phyloP scores from a whole-genome alignment of 2,888 invertebrate genomes.

The Oxytorus armatus region DNA sequence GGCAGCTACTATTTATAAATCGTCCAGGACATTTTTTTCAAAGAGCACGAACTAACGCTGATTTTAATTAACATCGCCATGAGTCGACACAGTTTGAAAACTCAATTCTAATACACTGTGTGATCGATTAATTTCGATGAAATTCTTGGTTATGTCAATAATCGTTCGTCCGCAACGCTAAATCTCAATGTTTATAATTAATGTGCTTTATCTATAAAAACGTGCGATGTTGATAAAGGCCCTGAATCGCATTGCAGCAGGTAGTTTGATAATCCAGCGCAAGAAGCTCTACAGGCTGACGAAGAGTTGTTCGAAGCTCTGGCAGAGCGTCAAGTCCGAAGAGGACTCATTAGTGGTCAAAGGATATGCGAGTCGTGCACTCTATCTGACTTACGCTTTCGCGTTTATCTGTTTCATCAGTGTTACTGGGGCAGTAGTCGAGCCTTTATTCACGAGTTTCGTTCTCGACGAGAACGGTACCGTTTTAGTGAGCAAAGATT shows the following conservation, averaged over 20 bases:
- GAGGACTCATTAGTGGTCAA: constrained; percentile 54
- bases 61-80: too few relatives aligned
- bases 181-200: too few relatives aligned
- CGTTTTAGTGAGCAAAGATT: constrained; percentile 46
- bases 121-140: too few relatives aligned
- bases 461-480: constrained; percentile 52
- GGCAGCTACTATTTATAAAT: too few relatives aligned
- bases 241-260: constrained; percentile 9
- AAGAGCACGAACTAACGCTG: too few relatives aligned
- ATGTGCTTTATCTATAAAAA: too few relatives aligned
- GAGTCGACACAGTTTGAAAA: too few relatives aligned
- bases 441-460: constrained; percentile 24
- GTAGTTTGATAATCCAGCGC: constrained; percentile 31
- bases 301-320: constrained; percentile 65
- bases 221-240: too few relatives aligned
- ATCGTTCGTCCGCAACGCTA: too few relatives aligned
- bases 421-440: constrained; percentile 28
- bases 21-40: too few relatives aligned
- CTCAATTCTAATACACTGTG: too few relatives aligned
- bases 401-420: constrained; percentile 61
- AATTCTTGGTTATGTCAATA: too few relatives aligned
- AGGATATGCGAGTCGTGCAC: constrained; percentile 49
- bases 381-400: constrained; percentile 66
- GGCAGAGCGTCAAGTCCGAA: constrained; percentile 58
- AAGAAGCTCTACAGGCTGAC: constrained; percentile 50